These are phyloP conservation scores for Leptodirus hochenwartii DNA, from an alignment of 2,888 invertebrate species.

Conservation along the genomic window DNA sequence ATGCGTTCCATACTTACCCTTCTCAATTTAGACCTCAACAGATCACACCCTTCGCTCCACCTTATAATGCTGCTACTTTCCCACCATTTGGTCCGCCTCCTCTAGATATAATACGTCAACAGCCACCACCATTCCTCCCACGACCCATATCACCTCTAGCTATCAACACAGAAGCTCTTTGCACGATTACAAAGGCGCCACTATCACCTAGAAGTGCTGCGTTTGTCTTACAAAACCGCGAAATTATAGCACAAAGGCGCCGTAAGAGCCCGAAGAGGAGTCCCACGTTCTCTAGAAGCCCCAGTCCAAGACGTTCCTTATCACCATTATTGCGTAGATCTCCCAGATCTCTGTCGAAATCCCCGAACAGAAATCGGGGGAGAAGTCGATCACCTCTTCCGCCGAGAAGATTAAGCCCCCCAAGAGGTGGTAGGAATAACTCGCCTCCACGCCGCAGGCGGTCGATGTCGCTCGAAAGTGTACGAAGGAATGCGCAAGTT, in stretches of 20 bases:
- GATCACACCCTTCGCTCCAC: conserved; percentile 14
- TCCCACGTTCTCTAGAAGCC: no score
- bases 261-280: conserved; percentile 22
- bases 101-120: neutral
- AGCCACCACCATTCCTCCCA: conserved; percentile 9
- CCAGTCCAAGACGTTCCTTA: conserved; percentile 1
- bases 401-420: conserved; percentile 13
- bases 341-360: conserved; percentile 9
- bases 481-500: neutral
- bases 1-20: neutral
- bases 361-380: conserved; percentile 14
- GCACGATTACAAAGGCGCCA: conserved; percentile 21
- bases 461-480: conserved; percentile 9
- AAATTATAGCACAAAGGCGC: conserved; percentile 26
- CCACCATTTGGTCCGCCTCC: conserved; percentile 4
- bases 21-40: conserved; percentile 3
- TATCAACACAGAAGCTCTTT: conserved; percentile 20
- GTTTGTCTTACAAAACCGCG: conserved; percentile 26
- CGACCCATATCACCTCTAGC: conserved; percentile 21
- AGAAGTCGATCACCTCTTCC: conserved; percentile 13
- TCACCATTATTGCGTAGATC: conserved; percentile 17
- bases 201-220: conserved; percentile 27
- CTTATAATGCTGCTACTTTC: neutral
- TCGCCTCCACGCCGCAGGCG: conserved; percentile 13
- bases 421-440: conserved; percentile 15